Percentiles rank a stretch among this genome's conserved stretches.
phyloP scores from a whole-genome alignment of 2,888 invertebrate species.

The Philereme transversata region DNA sequence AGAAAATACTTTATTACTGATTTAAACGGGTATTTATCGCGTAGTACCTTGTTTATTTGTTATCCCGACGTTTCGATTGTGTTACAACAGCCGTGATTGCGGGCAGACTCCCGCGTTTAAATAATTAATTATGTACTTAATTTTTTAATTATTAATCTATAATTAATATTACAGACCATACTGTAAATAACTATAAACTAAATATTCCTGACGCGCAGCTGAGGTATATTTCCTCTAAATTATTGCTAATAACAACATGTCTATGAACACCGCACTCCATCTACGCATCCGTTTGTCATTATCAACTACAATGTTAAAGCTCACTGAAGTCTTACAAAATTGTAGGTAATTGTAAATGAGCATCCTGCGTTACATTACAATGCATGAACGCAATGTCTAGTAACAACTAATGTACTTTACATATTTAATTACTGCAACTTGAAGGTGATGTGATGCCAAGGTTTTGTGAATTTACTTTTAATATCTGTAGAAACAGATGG shows the following conservation, averaged over 20 bases:
- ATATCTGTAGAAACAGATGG: conserved; percentile 35
- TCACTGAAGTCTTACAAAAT: conserved; percentile 41
- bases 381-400: conserved; percentile 14
- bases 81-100: too few relatives aligned
- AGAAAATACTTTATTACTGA: too few relatives aligned
- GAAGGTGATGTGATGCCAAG: conserved; percentile 12
- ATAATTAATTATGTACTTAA: too few relatives aligned
- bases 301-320: conserved; percentile 44
- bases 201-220: too few relatives aligned
- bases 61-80: too few relatives aligned
- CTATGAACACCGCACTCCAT: conserved; percentile 1
- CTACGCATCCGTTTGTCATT: conserved; percentile 60
- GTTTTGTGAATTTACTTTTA: conserved; percentile 17
- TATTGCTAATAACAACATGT: too few relatives aligned
- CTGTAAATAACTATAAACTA: too few relatives aligned
- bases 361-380: conserved; percentile 22
- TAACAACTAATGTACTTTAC: conserved; percentile 12
- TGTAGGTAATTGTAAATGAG: conserved; percentile 29
- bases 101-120: too few relatives aligned
- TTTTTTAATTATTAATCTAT: too few relatives aligned
- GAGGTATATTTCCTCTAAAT: background rate
- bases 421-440: conserved; percentile 14
- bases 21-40: too few relatives aligned
- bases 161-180: too few relatives aligned
- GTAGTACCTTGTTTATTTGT: too few relatives aligned